A percentile compares a stretch with the other conserved stretches of the same genome.
phyloP scores from a whole-genome alignment of 2,888 invertebrate species.

The Thymelicus lineola region DNA sequence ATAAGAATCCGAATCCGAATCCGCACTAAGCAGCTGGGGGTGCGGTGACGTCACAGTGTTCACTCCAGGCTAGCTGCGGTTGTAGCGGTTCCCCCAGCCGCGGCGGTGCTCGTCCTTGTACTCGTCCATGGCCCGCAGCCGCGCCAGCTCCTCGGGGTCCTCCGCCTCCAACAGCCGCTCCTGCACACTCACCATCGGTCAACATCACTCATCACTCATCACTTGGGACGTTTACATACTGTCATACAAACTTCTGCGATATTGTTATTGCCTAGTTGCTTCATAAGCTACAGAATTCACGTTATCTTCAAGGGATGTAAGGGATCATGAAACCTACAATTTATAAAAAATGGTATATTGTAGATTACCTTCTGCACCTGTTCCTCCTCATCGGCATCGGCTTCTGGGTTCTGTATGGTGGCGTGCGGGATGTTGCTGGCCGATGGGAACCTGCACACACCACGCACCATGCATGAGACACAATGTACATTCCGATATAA shows the following conservation, averaged over 20 bases:
- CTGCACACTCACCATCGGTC: too few relatives aligned
- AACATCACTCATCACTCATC: neutral
- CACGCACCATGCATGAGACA: neutral
- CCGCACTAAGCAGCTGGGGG: neutral
- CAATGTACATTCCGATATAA: neutral
- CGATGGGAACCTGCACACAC: conserved; percentile 60
- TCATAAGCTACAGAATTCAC: too few relatives aligned
- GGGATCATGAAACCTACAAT: too few relatives aligned
- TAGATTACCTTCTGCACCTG: conserved; percentile 77
- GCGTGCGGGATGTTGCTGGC: conserved; percentile 69
- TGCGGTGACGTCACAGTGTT: neutral
- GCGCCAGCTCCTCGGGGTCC: conserved; percentile 88
- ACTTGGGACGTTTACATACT: too few relatives aligned
- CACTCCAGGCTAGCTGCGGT: conserved; percentile 86
- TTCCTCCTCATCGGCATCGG: conserved; percentile 85
- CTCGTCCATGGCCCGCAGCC: conserved; percentile 91
- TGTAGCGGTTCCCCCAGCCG: conserved; percentile 94
- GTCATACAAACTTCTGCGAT: too few relatives aligned
- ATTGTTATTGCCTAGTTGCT: too few relatives aligned
- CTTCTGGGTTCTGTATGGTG: conserved; percentile 67
- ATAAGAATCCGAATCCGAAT: too few relatives aligned
- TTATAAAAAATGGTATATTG: neutral
- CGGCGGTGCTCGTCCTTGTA: conserved; percentile 94
- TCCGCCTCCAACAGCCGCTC: conserved; percentile 89
- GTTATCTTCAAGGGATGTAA: too few relatives aligned